phyloP scores from a whole-genome alignment of 2,888 invertebrate species.

The Bursaphelenchus okinawaensis region DNA sequence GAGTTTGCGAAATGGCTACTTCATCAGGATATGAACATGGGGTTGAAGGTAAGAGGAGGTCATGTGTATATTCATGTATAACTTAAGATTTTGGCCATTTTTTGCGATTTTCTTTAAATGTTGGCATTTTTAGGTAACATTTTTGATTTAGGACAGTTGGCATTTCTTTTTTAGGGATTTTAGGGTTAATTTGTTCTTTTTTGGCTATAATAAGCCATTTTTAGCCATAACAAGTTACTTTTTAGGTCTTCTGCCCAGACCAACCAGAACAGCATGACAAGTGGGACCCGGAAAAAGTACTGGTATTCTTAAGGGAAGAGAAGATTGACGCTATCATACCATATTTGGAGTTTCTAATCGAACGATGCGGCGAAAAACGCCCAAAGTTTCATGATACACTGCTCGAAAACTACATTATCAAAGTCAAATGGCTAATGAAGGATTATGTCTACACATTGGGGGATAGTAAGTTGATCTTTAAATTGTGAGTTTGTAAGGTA shows the following conservation, averaged over 20 bases:
- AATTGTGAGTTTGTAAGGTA: not conserved
- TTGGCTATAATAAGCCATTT: too few species aligned
- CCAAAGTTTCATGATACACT: conserved; percentile 82
- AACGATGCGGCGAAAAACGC: conserved; percentile 79
- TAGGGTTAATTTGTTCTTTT: too few species aligned
- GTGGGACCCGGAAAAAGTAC: conserved; percentile 77
- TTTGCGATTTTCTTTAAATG: not conserved
- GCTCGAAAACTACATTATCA: conserved; percentile 80
- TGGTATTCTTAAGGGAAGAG: conserved; percentile 80
- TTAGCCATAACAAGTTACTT: too few species aligned
- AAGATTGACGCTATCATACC: conserved; percentile 74
- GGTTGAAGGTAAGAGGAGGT: conserved; percentile 68
- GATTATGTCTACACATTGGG: conserved; percentile 58
- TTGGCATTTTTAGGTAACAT: not conserved
- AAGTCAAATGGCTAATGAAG: conserved; percentile 60
- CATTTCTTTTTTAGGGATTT: not conserved
- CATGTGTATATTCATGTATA: not conserved
- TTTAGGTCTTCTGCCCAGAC: conserved; percentile 73
- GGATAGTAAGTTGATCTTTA: conserved; percentile 45
- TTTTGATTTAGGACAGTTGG: not conserved
- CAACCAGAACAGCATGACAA: conserved; percentile 76
- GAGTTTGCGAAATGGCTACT: conserved; percentile 91
- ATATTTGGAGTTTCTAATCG: conserved; percentile 88
- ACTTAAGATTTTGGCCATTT: not conserved
- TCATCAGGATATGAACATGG: conserved; percentile 77